Conservation (phyloP, 2,113 vertebrate genomes). For the Chaenocephalus aceratus region DNA sequence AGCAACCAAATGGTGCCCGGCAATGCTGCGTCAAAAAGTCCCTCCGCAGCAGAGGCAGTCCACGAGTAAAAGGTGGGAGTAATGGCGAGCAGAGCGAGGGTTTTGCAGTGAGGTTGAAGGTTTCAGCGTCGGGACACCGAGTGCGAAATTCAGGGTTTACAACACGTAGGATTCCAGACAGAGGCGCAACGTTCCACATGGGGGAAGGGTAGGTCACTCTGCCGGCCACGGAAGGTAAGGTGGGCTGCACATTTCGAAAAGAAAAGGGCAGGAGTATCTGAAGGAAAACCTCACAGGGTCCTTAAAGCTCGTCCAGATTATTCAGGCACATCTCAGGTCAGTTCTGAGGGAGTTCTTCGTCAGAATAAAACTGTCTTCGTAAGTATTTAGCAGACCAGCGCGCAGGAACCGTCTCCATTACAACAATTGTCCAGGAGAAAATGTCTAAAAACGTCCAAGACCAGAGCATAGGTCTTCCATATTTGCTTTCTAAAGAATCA, state of each 20-base stretch:
- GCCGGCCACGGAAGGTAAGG: slow-evolving; percentile 12
- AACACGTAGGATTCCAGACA: slow-evolving; percentile 18
- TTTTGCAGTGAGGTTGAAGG: slow-evolving; percentile 33
- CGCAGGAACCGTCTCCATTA: slow-evolving; percentile 28
- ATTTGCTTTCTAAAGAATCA: slow-evolving; percentile 59
- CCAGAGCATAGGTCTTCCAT: slow-evolving; percentile 7
- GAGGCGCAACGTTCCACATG: slow-evolving; percentile 40
- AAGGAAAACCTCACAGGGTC: slow-evolving; percentile 18
- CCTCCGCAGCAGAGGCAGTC: slow-evolving; percentile 53
- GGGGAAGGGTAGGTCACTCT: slow-evolving; percentile 39
- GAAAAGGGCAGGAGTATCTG: slow-evolving; percentile 22
- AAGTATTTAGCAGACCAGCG: slow-evolving; percentile 25
- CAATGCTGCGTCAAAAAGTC: slow-evolving; percentile 40
- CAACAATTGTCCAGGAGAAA: slow-evolving; percentile 13
- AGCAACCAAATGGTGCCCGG: slow-evolving; percentile 22
- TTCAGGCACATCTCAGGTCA: slow-evolving; percentile 25
- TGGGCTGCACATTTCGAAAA: slow-evolving; percentile 35
- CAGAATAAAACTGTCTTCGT: slow-evolving; percentile 25
- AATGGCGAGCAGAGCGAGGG: slow-evolving; percentile 37
- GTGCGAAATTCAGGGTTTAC: slow-evolving; percentile 6
- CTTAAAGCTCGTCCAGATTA: slow-evolving; percentile 20
- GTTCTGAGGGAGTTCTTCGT: slow-evolving; percentile 46
- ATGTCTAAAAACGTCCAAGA: slow-evolving; percentile 9
- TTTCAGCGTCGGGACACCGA: slow-evolving; percentile 29
- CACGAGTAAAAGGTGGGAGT: slow-evolving; percentile 28